A percentile compares a stretch with the other conserved stretches of the same genome.
These are phyloP conservation scores for Episyrphus balteatus DNA, from an alignment of 1,140 invertebrate genomes.

Conservation along the genomic window DNA sequence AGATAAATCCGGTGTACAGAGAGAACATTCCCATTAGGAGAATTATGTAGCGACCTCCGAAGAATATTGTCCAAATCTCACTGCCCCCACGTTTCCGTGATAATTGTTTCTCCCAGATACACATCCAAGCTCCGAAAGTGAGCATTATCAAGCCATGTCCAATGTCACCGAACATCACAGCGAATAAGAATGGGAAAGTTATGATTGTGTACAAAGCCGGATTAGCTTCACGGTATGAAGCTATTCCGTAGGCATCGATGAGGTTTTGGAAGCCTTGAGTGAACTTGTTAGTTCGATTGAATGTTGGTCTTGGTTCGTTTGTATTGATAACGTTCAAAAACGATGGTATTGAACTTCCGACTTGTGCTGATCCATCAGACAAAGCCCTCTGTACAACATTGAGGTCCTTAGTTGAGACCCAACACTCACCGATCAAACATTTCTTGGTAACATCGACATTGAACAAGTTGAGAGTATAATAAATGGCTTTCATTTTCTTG, in stretches of 20 bases:
- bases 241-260: constrained; percentile 75
- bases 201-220: constrained; percentile 61
- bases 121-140: constrained; percentile 48
- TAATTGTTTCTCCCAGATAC: constrained; percentile 58
- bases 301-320: constrained; percentile 63
- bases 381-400: constrained; percentile 79
- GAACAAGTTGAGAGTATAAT: constrained; percentile 77
- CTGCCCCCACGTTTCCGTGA: constrained; percentile 50
- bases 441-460: constrained; percentile 83
- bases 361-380: constrained; percentile 76
- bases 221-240: constrained; percentile 63
- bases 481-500: constrained; percentile 80
- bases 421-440: constrained; percentile 92
- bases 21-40: constrained; percentile 94
- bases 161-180: constrained; percentile 65
- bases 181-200: constrained; percentile 65
- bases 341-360: constrained; percentile 82
- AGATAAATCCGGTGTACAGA: constrained; percentile 94
- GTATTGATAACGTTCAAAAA: constrained; percentile 76
- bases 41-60: constrained; percentile 93
- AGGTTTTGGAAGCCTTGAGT: constrained; percentile 70
- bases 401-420: constrained; percentile 80
- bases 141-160: constrained; percentile 60
- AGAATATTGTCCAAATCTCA: constrained; percentile 95
- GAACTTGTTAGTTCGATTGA: constrained; percentile 70